Base-by-base conservation (phyloP, 2,888 invertebrate genomes). In the Caenorhabditis angaria region DNA sequence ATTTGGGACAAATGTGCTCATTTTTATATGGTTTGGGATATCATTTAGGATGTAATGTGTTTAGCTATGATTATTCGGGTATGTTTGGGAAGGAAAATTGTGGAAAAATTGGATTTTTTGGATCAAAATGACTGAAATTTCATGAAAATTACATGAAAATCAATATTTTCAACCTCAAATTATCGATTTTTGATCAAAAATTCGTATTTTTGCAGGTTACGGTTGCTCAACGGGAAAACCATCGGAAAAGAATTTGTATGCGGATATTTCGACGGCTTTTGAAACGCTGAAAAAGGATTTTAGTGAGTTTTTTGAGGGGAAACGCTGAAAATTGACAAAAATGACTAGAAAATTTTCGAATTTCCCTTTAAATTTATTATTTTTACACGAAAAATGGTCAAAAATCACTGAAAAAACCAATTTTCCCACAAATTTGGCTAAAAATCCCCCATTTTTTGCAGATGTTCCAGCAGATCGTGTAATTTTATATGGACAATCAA, bases 1-100 rank as follows among this genome's bases (percentile, higher is more conserved):
- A 99, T 90, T 91, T 97, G 85, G 97, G 97, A 20, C 96, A 97
- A 90, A 97, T 97, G 96, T 94, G 94, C 90, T 94, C 94, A 90
- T 97, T 97, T 90, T 96, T 96, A 90, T 91, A 94, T 88, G 95
- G 95, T 48, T 91, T 99, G 87, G 97, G 97, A 65, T 81, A 76
- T 28, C 73, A 86, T 54, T 70, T 88, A 3, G 81, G 83, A 24
- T 85, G 89, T 91, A 97, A 99, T 90, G 95, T 99, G 90, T 96
- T 99, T 90, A 95, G 90, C 80, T 91, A 90, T 83, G 91, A 91
- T 83, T 91, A 91, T 87, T 90, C 90, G 61, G 97, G 97, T 63
- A n/a, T n/a, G n/a, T n/a, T n/a, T n/a, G n/a, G n/a, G n/a, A n/a
- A n/a, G n/a, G n/a, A n/a, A n/a, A n/a, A n/a, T n/a, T n/a, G n/a